Base-by-base conservation (phyloP, 2,113 vertebrate species). In the Callospermophilus lateralis region DNA sequence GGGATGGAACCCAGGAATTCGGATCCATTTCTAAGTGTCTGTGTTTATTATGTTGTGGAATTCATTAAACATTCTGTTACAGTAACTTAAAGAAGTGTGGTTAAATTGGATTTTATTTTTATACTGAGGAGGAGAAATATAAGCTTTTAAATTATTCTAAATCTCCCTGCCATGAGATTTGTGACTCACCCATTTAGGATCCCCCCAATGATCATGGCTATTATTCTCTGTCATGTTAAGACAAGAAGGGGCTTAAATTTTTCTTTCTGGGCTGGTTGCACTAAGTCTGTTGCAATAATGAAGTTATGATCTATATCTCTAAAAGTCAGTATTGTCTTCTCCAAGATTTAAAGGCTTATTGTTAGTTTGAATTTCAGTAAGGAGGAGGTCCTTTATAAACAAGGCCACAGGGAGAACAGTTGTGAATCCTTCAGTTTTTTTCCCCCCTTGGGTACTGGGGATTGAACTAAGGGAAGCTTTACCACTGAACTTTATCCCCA, bases 271-370 rank as follows among this genome's bases (percentile, higher is more conserved):
- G 32, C 53, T 22, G 48, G 74, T 74, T 48, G 32, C 48, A 87
- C 20, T 48, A 45, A 80, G 90, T 68, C 63, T 93, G n/a, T 90
- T 95, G 93, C 32, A 78, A 26, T 96, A 67, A 72, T 73, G 61
- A 92, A 80, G 26, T 84, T 51, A 70, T 76, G 37, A 39, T 85
- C 88, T 94, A 19, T 80, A 81, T 93, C 84, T 97, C 61, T 94
- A 17, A 94, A 96, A 96, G 85, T 95, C 68, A 34, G 16, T 67
- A 55, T 79, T 85, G 37, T 89, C 68, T 95, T 93, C 15, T 90
- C 42, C 34, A 96, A 89, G 65, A 89, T 65, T 78, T 81, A 13
- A 42, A 88, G 58, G 63, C 94, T 90, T 88, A 58, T 96, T 72
- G 30, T 28, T 81, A 70, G 73, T 26, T 89, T 83, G 84, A 53